Evolutionary conservation across 2,888 invertebrate genomes (phyloP), one percentile per base, ranked within the genome.

Genomic region (Agriopis marginaria): DNA sequence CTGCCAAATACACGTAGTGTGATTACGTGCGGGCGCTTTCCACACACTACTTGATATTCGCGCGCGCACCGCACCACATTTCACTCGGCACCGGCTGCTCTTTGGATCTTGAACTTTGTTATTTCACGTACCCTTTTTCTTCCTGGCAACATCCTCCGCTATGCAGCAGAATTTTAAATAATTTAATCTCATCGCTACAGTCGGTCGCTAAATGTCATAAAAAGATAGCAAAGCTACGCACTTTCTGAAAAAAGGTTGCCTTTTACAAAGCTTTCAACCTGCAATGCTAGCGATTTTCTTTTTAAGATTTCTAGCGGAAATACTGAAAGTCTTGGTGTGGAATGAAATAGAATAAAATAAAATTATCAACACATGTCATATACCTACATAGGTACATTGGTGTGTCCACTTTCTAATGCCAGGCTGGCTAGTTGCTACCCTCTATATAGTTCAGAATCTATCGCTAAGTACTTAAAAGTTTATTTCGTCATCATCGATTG

Each of bases 1-100:
- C 68, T 68, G 68, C 49, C 23, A 40, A 23, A 62, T 10, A 45
- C 71, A 72, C 70, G 71, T 71, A 72, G 63, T 73, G 72, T 67
- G 70, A 71, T 61, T 65, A 71, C 70, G 73, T 65, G 66, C 70
- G 74, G 64, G 59, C 59, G 63, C 47, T 50, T 60, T 69, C 70
- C 75, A 75, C 81, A 77, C 76, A 78, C 87, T 90, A 88, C 87
- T 91, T 91, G 86, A 82, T 90, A 91, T 91, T 91, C 91, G 81
- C 77, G 71, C 79, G 79, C 82, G 82, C 81, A 76, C 81, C 71
- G 83, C 82, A 82, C 88, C 90, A 90, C 90, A 92, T 90, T 89
- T 91, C 87, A 90, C 86, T 87, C 82, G 79, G 83, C 83, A 82
- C 88, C 90, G 88, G 86, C 87, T 91, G 89, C 81, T 84, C 84